A percentile compares a stretch with the other conserved stretches of the same genome.
These are phyloP conservation scores for Eupithecia inturbata DNA, from an alignment of 2,888 invertebrate genomes.

Conservation along the genomic window DNA sequence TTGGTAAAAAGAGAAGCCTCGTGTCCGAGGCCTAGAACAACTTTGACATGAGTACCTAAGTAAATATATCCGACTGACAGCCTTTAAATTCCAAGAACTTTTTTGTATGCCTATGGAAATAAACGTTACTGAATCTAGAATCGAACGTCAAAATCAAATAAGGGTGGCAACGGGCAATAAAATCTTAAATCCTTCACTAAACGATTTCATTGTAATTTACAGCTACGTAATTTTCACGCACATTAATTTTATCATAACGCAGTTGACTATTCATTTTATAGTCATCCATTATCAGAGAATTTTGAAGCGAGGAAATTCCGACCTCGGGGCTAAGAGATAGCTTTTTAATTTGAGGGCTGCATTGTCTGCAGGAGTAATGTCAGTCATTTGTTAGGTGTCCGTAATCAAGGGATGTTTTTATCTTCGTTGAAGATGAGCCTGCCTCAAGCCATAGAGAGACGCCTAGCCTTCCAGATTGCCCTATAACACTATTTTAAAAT, in stretches of 20 bases:
- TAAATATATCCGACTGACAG: neutral
- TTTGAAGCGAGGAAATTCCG: slow-evolving; percentile 11
- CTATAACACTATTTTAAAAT: neutral
- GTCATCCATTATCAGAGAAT: slow-evolving; percentile 30
- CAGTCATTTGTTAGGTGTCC: slow-evolving; percentile 61
- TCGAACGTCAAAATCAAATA: slow-evolving; percentile 9
- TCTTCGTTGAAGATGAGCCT: slow-evolving; percentile 47
- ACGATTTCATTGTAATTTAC: slow-evolving; percentile 37
- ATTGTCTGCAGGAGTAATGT: slow-evolving; percentile 57
- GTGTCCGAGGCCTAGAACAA: neutral
- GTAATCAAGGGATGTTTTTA: slow-evolving; percentile 63
- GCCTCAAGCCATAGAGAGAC: neutral
- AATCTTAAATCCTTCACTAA: slow-evolving; percentile 26
- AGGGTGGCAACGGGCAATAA: slow-evolving; percentile 16
- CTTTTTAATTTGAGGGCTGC: slow-evolving; percentile 50
- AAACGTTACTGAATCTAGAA: neutral
- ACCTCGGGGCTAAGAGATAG: slow-evolving; percentile 19
- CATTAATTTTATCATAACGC: slow-evolving; percentile 39
- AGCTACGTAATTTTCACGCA: slow-evolving; percentile 32
- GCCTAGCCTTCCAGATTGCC: neutral
- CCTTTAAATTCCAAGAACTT: neutral
- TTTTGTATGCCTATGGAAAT: neutral
- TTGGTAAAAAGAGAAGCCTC: neutral
- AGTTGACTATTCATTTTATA: slow-evolving; percentile 37
- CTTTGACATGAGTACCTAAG: neutral